phyloP scores from a whole-genome alignment of 2,888 invertebrate genomes.

The Iselma pallidipennis region DNA sequence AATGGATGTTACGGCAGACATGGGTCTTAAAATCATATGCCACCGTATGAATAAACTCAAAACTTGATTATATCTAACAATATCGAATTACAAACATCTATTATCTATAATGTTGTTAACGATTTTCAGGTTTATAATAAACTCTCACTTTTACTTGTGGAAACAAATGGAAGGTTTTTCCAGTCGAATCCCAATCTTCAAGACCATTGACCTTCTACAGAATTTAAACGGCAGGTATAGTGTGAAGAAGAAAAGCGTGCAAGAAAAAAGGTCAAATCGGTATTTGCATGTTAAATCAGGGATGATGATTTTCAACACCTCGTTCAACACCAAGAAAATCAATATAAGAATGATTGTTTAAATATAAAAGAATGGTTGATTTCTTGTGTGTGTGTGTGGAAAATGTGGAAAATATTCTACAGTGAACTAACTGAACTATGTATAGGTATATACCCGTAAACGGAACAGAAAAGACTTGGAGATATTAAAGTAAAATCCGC shows the following conservation, averaged over 20 bases:
- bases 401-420: slow-evolving; percentile 15
- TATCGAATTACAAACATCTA: slow-evolving; percentile 15
- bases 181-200: not conserved
- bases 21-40: slow-evolving; percentile 19
- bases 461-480: slow-evolving; percentile 30
- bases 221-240: slow-evolving; percentile 34
- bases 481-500: slow-evolving; percentile 40
- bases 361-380: not conserved
- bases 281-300: slow-evolving; percentile 37
- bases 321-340: not conserved
- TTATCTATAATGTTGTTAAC: slow-evolving; percentile 1
- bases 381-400: slow-evolving; percentile 5
- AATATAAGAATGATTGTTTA: not conserved
- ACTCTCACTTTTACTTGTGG: slow-evolving; percentile 16
- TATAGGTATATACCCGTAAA: slow-evolving; percentile 1
- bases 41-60: slow-evolving; percentile 29
- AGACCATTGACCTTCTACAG: slow-evolving; percentile 29
- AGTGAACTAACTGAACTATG: too few relatives aligned
- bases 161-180: not conserved
- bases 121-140: slow-evolving; percentile 19
- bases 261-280: slow-evolving; percentile 36
- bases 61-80: slow-evolving; percentile 23
- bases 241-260: too few relatives aligned
- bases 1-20: slow-evolving; percentile 19
- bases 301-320: slow-evolving; percentile 33